Percentiles rank a stretch among this genome's conserved stretches.
Conservation (phyloP, 1,140 invertebrate species). For the Cepaea nemoralis region DNA sequence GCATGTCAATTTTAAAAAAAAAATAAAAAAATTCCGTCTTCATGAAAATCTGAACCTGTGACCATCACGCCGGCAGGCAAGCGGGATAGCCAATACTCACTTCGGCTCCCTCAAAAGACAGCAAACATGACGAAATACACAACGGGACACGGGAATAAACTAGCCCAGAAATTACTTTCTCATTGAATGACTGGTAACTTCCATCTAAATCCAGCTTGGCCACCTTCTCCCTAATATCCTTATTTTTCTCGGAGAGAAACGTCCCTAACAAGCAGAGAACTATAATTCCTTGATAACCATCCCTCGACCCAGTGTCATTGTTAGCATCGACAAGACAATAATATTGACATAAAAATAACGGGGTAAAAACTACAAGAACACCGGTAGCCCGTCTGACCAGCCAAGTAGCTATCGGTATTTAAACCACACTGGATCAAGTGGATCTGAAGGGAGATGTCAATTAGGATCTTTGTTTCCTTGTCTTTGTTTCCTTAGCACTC, state of each 20-base stretch:
- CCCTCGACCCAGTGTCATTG: not conserved
- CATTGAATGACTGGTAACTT: not conserved
- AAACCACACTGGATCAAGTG: not conserved
- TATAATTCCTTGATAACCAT: not conserved
- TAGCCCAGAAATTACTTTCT: not conserved
- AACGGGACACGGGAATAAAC: no score
- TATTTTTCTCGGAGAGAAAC: not conserved
- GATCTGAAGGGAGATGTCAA: not conserved
- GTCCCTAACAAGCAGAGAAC: not conserved
- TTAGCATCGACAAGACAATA: not conserved
- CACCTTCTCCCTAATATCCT: not conserved
- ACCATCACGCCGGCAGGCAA: no score
- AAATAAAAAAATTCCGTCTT: no score
- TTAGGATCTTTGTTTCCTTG: not conserved
- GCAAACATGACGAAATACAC: no score
- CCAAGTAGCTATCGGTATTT: not conserved
- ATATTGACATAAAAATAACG: slow-evolving; percentile 4
- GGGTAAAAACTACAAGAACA: not conserved
- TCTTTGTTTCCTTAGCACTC: not conserved
- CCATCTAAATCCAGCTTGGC: not conserved
- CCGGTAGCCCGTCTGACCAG: not conserved
- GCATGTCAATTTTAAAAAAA: no score
- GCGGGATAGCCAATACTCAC: no score
- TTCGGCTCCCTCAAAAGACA: no score
- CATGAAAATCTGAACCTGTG: no score